Percentiles rank a stretch among this genome's conserved stretches.
These are phyloP conservation scores for Bathynomus jamesi DNA, from an alignment of 1,140 invertebrate genomes.

Conservation along the genomic window DNA sequence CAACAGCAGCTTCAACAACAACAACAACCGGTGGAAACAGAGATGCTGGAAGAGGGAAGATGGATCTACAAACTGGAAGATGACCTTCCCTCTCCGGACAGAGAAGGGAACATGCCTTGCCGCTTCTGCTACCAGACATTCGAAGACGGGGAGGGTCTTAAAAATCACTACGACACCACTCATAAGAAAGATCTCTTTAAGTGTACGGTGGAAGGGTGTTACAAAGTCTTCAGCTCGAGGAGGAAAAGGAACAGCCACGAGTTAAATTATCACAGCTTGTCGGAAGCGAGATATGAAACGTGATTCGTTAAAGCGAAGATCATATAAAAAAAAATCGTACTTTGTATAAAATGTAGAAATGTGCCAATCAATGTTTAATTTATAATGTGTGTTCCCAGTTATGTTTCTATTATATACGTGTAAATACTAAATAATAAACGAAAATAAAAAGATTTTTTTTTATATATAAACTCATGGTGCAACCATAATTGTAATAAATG, in stretches of 20 bases:
- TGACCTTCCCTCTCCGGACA: constrained; percentile 39
- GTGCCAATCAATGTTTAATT: neutral
- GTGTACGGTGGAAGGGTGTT: constrained; percentile 68
- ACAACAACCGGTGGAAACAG: neutral
- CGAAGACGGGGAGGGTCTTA: constrained; percentile 52
- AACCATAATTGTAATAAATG: neutral
- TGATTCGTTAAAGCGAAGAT: neutral
- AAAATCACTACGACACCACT: constrained; percentile 57
- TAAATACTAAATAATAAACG: neutral
- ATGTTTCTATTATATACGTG: neutral
- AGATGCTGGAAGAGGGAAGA: constrained; percentile 33
- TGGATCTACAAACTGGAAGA: constrained; percentile 36
- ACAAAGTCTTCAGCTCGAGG: constrained; percentile 69
- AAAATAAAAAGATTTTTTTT: neutral
- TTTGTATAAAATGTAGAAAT: neutral
- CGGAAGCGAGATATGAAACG: neutral
- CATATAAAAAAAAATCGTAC: neutral
- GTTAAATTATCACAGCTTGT: neutral
- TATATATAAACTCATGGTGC: too few relatives aligned
- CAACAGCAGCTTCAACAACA: neutral
- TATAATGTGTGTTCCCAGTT: neutral
- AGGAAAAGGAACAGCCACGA: constrained; percentile 61
- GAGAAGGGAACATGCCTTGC: constrained; percentile 56
- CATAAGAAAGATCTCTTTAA: constrained; percentile 66
- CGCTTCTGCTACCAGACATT: constrained; percentile 56